phyloP scores from a whole-genome alignment of 2,797 vertebrate species.

The Darevskia nairensis region DNA sequence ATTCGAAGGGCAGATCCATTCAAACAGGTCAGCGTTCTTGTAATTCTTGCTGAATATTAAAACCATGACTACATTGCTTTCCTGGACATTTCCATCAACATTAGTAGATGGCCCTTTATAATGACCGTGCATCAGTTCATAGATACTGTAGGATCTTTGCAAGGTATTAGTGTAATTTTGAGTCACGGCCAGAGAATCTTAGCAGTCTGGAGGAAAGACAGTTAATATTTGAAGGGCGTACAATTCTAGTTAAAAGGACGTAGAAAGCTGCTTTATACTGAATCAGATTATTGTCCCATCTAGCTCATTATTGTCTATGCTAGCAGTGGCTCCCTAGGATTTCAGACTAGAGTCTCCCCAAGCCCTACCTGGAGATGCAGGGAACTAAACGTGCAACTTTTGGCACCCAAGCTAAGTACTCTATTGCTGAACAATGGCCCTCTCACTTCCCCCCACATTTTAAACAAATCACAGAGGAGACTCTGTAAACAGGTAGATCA shows the following conservation, averaged over 20 bases:
- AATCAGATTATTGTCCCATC: too few relatives aligned
- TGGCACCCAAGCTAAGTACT: too few relatives aligned
- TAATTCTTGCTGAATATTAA: slow-evolving; percentile 59
- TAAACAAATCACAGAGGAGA: slow-evolving; percentile 2
- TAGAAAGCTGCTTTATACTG: too few relatives aligned
- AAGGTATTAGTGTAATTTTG: slow-evolving; percentile 67
- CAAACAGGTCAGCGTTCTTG: slow-evolving; percentile 52
- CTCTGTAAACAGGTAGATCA: neutral
- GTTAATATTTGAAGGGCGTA: slow-evolving; percentile 52
- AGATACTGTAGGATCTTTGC: slow-evolving; percentile 62
- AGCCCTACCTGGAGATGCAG: too few relatives aligned
- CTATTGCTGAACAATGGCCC: too few relatives aligned
- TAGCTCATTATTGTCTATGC: too few relatives aligned
- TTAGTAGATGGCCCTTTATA: slow-evolving; percentile 61
- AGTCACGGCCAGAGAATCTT: slow-evolving; percentile 59
- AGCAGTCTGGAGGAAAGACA: slow-evolving; percentile 61
- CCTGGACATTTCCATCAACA: slow-evolving; percentile 64
- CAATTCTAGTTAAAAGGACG: slow-evolving; percentile 35
- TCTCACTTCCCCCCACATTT: slow-evolving; percentile 36
- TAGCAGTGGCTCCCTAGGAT: too few relatives aligned
- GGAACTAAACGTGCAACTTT: too few relatives aligned
- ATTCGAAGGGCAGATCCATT: slow-evolving; percentile 3
- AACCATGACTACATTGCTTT: slow-evolving; percentile 59
- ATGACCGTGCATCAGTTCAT: slow-evolving; percentile 42
- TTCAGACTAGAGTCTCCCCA: too few relatives aligned